Conservation (phyloP, 1,140 invertebrate species). For the Cotesia typhae region DNA sequence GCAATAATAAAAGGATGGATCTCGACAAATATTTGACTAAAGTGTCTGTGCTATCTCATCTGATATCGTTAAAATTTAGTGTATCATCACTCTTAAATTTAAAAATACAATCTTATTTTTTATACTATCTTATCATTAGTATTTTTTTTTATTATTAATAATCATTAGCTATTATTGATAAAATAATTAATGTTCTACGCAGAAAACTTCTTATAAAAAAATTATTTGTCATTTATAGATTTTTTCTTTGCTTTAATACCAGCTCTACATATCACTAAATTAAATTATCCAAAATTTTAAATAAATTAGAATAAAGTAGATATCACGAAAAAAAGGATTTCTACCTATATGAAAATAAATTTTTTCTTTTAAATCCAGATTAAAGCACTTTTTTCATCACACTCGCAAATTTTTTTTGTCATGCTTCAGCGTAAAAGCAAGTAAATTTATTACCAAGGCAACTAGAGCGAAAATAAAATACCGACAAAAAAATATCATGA, state of each 20-base stretch:
- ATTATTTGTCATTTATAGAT: neutral
- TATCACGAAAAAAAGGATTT: neutral
- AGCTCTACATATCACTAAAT: neutral
- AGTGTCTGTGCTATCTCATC: too few relatives aligned
- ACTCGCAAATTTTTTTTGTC: constrained; percentile 5
- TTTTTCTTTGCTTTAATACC: neutral
- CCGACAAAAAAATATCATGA: constrained; percentile 9
- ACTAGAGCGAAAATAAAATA: constrained; percentile 28
- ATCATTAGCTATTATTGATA: too few relatives aligned
- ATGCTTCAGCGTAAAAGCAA: constrained; percentile 16
- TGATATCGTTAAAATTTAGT: too few relatives aligned
- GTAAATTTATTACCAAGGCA: constrained; percentile 18
- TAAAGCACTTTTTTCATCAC: neutral
- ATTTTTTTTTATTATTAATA: too few relatives aligned
- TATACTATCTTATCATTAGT: too few relatives aligned
- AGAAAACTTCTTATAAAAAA: too few relatives aligned
- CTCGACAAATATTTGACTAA: too few relatives aligned
- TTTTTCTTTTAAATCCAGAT: neutral
- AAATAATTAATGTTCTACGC: too few relatives aligned
- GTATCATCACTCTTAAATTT: too few relatives aligned
- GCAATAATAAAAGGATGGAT: too few relatives aligned
- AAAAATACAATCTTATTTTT: too few relatives aligned
- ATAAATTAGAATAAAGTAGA: neutral
- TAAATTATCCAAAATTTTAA: neutral
- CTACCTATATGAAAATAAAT: neutral